Conservation (phyloP, 1,140 invertebrate species). For the Calephelis nemesis region DNA sequence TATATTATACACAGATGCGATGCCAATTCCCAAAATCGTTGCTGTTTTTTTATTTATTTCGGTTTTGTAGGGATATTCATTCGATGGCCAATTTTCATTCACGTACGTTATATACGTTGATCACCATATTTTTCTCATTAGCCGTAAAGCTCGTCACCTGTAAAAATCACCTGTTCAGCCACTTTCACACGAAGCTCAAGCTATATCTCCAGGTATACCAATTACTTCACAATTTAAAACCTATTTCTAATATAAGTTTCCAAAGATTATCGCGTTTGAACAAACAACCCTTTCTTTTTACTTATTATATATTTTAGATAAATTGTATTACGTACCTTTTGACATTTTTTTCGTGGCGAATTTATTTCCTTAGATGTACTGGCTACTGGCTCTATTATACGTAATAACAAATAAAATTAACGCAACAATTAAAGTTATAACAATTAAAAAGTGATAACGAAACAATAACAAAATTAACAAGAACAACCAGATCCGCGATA, state of each 20-base stretch:
- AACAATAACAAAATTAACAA: no score
- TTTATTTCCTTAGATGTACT: not conserved
- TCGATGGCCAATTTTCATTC: conserved; percentile 26
- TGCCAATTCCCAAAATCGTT: conserved; percentile 26
- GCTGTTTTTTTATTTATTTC: no score
- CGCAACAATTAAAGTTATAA: no score
- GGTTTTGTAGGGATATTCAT: no score
- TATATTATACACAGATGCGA: conserved; percentile 25
- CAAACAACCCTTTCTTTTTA: conserved; percentile 8
- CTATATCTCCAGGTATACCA: no score
- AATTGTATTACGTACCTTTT: not conserved
- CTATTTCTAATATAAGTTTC: no score
- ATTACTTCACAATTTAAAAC: no score
- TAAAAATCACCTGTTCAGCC: not conserved
- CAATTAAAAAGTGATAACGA: no score
- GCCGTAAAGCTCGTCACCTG: conserved; percentile 19
- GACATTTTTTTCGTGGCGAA: not conserved
- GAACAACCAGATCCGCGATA: no score
- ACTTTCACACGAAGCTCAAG: not conserved
- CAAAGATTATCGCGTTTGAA: not conserved
- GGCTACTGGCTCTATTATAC: no score
- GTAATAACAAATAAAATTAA: no score
- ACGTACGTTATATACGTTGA: conserved; percentile 26
- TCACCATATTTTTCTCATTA: conserved; percentile 27
- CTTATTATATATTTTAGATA: conserved; percentile 14